Conservation (phyloP, 2,797 vertebrate genomes). For the Falco peregrinus region DNA sequence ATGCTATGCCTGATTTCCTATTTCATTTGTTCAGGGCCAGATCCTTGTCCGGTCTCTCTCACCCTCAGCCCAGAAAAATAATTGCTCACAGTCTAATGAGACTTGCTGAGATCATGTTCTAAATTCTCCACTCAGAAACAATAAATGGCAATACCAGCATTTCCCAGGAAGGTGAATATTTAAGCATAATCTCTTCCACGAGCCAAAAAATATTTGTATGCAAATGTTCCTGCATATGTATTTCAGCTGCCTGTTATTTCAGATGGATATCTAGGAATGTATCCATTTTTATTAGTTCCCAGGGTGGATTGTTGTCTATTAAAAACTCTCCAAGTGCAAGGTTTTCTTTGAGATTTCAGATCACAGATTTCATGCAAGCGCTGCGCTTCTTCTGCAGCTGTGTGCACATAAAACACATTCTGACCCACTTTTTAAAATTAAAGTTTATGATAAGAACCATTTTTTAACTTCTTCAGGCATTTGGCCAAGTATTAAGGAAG, state of each 20-base stretch:
- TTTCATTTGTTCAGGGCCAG: slow-evolving; percentile 3
- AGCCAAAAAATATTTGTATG: slow-evolving; percentile 38
- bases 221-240: background rate
- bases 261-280: slow-evolving; percentile 28
- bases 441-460: slow-evolving; percentile 18
- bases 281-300: slow-evolving; percentile 23
- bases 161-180: slow-evolving; percentile 35
- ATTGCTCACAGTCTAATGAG: slow-evolving; percentile 41
- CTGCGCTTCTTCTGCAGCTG: background rate
- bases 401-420: background rate
- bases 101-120: background rate
- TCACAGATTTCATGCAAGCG: background rate
- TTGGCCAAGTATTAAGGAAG: slow-evolving; percentile 39
- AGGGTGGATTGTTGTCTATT: background rate
- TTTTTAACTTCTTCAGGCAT: slow-evolving; percentile 27
- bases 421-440: slow-evolving; percentile 26
- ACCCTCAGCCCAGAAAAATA: background rate
- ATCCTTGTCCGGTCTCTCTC: background rate
- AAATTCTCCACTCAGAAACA: slow-evolving; percentile 24
- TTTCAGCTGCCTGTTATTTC: slow-evolving; percentile 25
- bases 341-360: slow-evolving; percentile 8
- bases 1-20: background rate
- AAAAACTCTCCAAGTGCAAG: background rate
- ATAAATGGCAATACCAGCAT: background rate
- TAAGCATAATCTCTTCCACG: background rate